Conservation (phyloP, 2,888 invertebrate species). For the Hylaea fasciaria region DNA sequence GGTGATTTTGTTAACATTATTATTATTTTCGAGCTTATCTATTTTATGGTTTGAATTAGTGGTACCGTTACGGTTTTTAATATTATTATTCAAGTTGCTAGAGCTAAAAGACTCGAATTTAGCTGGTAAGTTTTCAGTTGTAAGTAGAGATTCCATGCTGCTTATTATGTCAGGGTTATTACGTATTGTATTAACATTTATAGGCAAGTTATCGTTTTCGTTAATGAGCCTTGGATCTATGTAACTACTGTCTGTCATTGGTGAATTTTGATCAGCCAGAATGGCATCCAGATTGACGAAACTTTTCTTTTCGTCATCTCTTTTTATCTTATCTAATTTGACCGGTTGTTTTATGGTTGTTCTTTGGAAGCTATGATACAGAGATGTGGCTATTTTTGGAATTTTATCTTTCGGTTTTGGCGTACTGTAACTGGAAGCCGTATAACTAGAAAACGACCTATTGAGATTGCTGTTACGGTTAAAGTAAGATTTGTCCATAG, state of each 20-base stretch:
- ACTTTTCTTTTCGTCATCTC: slow-evolving; percentile 68
- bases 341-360: slow-evolving; percentile 74
- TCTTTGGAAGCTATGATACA: slow-evolving; percentile 80
- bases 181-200: slow-evolving; percentile 81
- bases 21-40: slow-evolving; percentile 57
- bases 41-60: slow-evolving; percentile 52
- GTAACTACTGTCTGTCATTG: slow-evolving; percentile 81
- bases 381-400: slow-evolving; percentile 77
- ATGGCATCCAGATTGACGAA: slow-evolving; percentile 81
- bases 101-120: slow-evolving; percentile 78
- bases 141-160: slow-evolving; percentile 81
- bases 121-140: slow-evolving; percentile 79
- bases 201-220: slow-evolving; percentile 88
- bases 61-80: slow-evolving; percentile 58
- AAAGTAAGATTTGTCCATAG: slow-evolving; percentile 69
- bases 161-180: slow-evolving; percentile 82
- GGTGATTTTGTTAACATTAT: slow-evolving; percentile 58
- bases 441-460: slow-evolving; percentile 77
- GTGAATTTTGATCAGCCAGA: slow-evolving; percentile 72
- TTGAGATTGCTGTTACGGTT: slow-evolving; percentile 73
- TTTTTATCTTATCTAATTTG: slow-evolving; percentile 79
- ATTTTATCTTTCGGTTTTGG: slow-evolving; percentile 80
- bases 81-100: slow-evolving; percentile 63
- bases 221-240: slow-evolving; percentile 87
- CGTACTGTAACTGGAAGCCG: slow-evolving; percentile 74